Evolutionary conservation across 2,797 vertebrate genomes (phyloP).

Genomic region (Spinus olivaceus): DNA sequence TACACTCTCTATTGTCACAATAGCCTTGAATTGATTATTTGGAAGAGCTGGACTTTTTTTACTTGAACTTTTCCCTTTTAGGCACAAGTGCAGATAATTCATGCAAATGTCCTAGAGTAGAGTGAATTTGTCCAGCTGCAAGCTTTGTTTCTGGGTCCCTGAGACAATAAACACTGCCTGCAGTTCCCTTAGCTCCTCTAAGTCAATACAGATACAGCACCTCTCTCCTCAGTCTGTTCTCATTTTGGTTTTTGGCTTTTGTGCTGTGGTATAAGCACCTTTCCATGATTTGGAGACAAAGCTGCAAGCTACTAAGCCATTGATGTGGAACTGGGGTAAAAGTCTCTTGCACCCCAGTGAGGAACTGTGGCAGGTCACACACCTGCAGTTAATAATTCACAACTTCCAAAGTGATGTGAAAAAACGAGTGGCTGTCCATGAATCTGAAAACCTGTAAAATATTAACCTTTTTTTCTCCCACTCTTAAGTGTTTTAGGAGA

Average conservation of each 20-base stretch:
- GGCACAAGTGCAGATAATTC: background rate
- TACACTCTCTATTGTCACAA: background rate
- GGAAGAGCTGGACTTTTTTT: background rate
- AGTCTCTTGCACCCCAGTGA: background rate
- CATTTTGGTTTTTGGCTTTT: background rate
- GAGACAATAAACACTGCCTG: background rate
- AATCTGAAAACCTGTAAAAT: background rate
- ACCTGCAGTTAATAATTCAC: constrained; percentile 23
- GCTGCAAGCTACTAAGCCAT: background rate
- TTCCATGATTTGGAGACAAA: background rate
- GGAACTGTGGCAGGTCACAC: background rate
- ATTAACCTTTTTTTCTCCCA: background rate
- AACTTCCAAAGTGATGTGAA: background rate
- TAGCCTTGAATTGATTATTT: background rate
- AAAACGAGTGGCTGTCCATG: background rate
- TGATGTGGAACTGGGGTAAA: background rate
- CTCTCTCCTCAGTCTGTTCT: background rate
- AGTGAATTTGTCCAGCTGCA: background rate
- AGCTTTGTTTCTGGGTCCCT: background rate
- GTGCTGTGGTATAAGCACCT: background rate
- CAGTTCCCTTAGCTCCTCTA: background rate
- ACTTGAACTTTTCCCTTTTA: background rate
- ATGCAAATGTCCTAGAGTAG: background rate
- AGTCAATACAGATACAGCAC: background rate
- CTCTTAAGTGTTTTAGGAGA: background rate